Conservation (phyloP, 2,113 vertebrate species). For the Petromus typicus region DNA sequence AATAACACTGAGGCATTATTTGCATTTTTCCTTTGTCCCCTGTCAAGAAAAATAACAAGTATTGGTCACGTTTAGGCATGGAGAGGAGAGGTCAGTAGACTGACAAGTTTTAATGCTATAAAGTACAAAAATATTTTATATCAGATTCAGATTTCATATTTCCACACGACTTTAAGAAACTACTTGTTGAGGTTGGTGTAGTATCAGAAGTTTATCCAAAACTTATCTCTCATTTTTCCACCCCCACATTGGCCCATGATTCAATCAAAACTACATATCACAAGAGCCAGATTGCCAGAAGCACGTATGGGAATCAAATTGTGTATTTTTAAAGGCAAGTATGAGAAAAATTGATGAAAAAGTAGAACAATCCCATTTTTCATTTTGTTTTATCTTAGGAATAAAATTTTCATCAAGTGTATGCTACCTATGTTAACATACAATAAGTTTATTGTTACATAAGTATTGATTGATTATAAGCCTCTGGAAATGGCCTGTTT, state of each 20-base stretch:
- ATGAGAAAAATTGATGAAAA: neutral
- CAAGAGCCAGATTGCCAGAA: neutral
- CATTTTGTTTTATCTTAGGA: neutral
- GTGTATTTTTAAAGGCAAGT: neutral
- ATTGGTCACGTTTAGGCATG: neutral
- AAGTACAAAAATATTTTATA: neutral
- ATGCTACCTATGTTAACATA: neutral
- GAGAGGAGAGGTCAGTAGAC: neutral
- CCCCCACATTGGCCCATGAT: neutral
- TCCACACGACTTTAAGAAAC: neutral
- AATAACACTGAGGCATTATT: neutral
- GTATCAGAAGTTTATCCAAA: neutral
- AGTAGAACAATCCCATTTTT: neutral
- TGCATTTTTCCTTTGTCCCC: neutral
- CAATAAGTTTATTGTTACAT: neutral
- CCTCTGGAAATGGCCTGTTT: neutral
- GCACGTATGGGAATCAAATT: neutral
- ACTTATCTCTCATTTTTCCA: neutral
- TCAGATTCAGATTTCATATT: neutral
- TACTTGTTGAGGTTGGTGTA: neutral
- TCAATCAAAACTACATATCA: neutral
- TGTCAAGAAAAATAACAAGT: neutral
- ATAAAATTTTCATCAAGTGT: neutral
- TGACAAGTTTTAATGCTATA: neutral
- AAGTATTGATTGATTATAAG: neutral